Evolutionary conservation across 2,888 invertebrate species (phyloP).

Genomic region (Seira sanloemensis): DNA sequence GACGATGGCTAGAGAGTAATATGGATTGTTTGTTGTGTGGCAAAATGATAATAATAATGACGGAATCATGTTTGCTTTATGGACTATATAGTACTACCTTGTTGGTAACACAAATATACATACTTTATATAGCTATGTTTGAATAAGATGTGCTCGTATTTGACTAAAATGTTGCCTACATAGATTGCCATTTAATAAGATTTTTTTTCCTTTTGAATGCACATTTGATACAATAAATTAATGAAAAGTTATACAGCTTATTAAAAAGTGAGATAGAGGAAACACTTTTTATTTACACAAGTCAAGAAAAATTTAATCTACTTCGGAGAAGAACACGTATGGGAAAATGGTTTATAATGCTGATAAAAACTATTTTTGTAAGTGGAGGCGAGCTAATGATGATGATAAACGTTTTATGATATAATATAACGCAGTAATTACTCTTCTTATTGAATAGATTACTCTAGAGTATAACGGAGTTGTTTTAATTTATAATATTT

Average conservation of each 20-base stretch:
- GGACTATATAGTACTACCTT: no score
- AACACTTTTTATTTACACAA: background rate
- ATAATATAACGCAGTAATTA: slow-evolving; percentile 31
- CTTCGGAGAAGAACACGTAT: slow-evolving; percentile 20
- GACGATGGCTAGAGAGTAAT: slow-evolving; percentile 44
- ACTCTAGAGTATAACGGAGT: background rate
- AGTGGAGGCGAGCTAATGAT: slow-evolving; percentile 24
- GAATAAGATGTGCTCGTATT: no score
- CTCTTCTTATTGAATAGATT: slow-evolving; percentile 8
- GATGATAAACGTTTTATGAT: slow-evolving; percentile 50
- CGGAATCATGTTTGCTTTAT: slow-evolving; percentile 41
- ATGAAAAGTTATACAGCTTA: background rate
- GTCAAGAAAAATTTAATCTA: background rate
- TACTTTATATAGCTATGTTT: no score
- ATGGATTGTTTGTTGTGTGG: slow-evolving; percentile 21
- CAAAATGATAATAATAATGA: slow-evolving; percentile 39
- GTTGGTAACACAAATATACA: no score
- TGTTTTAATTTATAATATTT: background rate
- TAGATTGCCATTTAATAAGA: no score
- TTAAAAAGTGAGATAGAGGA: slow-evolving; percentile 24
- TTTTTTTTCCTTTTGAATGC: no score
- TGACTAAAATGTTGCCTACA: no score
- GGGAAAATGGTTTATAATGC: slow-evolving; percentile 32
- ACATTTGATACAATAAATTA: background rate
- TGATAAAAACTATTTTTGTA: slow-evolving; percentile 39